Evolutionary conservation across 1,140 invertebrate genomes (phyloP).

Genomic region (Dendroctonus valens): DNA sequence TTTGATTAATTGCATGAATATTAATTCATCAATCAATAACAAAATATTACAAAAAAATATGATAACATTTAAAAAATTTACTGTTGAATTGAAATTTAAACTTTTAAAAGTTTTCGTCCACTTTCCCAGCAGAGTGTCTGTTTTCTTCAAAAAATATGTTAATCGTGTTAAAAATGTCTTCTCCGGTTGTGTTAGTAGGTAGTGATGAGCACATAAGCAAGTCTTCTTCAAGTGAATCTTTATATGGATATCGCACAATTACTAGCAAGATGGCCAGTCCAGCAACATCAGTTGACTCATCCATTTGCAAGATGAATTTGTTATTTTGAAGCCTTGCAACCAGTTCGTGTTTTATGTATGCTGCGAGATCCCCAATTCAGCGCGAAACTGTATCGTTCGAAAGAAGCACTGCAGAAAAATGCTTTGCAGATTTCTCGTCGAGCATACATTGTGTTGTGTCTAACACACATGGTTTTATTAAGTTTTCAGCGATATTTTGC

Average conservation of each 20-base stretch:
- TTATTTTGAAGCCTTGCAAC: conserved; percentile 5
- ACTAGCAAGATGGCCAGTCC: conserved; percentile 27
- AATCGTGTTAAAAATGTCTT: conserved; percentile 38
- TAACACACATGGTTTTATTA: conserved; percentile 19
- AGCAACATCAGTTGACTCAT: conserved; percentile 31
- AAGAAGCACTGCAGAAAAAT: conserved; percentile 18
- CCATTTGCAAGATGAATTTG: conserved; percentile 23
- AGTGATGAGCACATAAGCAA: background rate
- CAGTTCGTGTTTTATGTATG: conserved; percentile 7
- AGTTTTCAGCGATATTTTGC: conserved; percentile 20
- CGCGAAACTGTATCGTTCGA: conserved; percentile 23
- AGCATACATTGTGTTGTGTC: conserved; percentile 21
- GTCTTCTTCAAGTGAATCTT: conserved; percentile 18
- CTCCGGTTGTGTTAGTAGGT: conserved; percentile 34
- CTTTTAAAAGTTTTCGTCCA: too few species aligned
- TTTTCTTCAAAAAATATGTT: too few species aligned
- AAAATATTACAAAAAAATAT: too few species aligned
- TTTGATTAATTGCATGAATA: too few species aligned
- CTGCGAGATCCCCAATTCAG: conserved; percentile 15
- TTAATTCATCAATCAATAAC: too few species aligned
- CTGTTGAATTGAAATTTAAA: too few species aligned
- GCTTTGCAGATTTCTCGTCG: conserved; percentile 23
- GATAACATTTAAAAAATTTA: too few species aligned
- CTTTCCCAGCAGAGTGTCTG: too few species aligned
- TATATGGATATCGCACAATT: conserved; percentile 18